Conservation (phyloP, 2,888 invertebrate species). For the Hofmannophila pseudospretella region DNA sequence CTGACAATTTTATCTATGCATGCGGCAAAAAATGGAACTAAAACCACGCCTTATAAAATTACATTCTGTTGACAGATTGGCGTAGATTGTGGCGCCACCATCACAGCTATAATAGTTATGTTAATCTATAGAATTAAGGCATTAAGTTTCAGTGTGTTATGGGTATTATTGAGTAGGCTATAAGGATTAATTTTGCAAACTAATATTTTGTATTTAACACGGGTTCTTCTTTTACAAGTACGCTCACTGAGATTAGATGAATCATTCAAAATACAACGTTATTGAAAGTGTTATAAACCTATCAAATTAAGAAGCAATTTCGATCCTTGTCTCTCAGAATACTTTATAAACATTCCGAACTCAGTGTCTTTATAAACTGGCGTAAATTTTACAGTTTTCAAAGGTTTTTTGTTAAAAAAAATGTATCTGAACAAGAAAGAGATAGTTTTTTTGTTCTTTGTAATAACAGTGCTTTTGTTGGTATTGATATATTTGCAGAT, state of each 20-base stretch:
- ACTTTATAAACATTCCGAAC: neutral
- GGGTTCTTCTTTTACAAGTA: neutral
- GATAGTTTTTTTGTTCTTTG: conserved; percentile 41
- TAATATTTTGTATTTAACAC: neutral
- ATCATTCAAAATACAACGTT: neutral
- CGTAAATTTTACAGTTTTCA: neutral
- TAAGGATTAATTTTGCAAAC: neutral
- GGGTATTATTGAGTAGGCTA: neutral
- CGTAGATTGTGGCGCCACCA: neutral
- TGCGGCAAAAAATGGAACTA: neutral
- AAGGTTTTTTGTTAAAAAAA: conserved; percentile 10
- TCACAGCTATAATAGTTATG: too few relatives aligned
- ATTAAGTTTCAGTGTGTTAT: too few relatives aligned
- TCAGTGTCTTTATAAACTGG: neutral
- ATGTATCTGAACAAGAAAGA: conserved; percentile 53
- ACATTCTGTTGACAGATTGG: neutral
- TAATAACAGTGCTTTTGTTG: conserved; percentile 34
- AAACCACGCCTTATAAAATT: neutral
- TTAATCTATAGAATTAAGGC: too few relatives aligned
- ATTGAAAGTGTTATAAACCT: neutral
- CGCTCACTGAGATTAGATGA: conserved; percentile 6
- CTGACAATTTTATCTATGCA: neutral
- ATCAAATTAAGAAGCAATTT: neutral
- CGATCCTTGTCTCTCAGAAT: neutral
- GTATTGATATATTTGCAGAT: conserved; percentile 52